phyloP scores from a whole-genome alignment of 2,797 vertebrate species.

The Synaphobranchus kaupii region DNA sequence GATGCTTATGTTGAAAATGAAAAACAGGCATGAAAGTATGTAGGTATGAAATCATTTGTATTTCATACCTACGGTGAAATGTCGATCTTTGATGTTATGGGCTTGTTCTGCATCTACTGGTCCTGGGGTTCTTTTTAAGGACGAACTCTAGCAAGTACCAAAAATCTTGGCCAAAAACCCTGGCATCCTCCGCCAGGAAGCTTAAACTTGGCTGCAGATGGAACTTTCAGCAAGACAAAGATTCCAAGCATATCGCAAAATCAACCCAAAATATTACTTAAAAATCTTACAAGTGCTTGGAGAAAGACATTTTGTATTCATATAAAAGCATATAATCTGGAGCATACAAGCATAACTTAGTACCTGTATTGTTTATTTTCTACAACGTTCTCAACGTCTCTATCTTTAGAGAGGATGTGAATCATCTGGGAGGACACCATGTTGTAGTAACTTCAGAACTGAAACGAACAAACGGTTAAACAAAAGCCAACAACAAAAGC shows the following conservation, averaged over 20 bases:
- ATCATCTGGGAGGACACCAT: no score
- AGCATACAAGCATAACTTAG: background rate
- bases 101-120: slow-evolving; percentile 1
- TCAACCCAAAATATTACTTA: background rate
- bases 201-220: background rate
- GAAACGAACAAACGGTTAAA: no score
- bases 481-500: background rate
- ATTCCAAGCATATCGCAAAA: background rate
- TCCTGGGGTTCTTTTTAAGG: background rate
- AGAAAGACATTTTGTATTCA: background rate
- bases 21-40: no score
- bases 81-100: background rate
- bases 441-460: no score
- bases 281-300: background rate
- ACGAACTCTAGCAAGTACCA: background rate
- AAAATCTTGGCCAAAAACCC: background rate
- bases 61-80: slow-evolving; percentile 2
- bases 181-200: background rate
- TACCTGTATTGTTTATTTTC: background rate
- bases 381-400: background rate
- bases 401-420: background rate
- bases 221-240: background rate
- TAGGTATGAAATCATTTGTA: no score
- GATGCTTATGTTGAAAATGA: background rate
- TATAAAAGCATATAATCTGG: background rate